Conservation (phyloP, 2,797 vertebrate genomes). For the Rhabdophis nuchalis region DNA sequence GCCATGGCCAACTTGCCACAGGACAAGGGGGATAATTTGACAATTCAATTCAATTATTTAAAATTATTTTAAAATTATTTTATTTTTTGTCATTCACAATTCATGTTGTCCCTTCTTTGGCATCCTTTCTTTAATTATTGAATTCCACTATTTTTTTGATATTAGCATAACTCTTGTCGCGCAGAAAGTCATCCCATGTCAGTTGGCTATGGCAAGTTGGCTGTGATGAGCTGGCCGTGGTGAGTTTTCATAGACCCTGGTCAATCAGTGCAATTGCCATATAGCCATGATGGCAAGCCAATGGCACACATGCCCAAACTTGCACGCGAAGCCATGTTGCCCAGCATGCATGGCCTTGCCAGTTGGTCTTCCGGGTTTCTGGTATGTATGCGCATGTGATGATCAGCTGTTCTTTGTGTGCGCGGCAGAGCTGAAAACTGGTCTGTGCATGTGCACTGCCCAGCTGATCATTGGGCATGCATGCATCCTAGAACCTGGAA, state of each 20-base stretch:
- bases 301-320: too few species aligned
- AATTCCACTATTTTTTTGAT: not conserved
- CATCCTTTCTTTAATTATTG: not conserved
- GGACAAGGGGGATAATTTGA: not conserved
- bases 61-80: not conserved
- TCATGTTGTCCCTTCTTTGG: not conserved
- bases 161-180: not conserved
- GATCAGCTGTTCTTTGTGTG: too few species aligned
- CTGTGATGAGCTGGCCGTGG: too few species aligned
- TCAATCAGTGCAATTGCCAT: not conserved
- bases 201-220: too few species aligned
- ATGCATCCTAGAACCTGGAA: too few species aligned
- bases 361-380: too few species aligned
- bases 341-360: too few species aligned
- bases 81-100: not conserved
- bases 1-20: not conserved
- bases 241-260: not conserved
- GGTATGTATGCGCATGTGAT: too few species aligned
- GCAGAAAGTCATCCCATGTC: not conserved
- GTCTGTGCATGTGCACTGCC: too few species aligned
- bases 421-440: too few species aligned
- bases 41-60: not conserved
- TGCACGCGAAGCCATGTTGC: too few species aligned
- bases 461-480: too few species aligned
- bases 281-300: not conserved